A percentile compares a stretch with the other conserved stretches of the same genome.
phyloP scores from a whole-genome alignment of 2,113 vertebrate species.

The Rallus limicola region DNA sequence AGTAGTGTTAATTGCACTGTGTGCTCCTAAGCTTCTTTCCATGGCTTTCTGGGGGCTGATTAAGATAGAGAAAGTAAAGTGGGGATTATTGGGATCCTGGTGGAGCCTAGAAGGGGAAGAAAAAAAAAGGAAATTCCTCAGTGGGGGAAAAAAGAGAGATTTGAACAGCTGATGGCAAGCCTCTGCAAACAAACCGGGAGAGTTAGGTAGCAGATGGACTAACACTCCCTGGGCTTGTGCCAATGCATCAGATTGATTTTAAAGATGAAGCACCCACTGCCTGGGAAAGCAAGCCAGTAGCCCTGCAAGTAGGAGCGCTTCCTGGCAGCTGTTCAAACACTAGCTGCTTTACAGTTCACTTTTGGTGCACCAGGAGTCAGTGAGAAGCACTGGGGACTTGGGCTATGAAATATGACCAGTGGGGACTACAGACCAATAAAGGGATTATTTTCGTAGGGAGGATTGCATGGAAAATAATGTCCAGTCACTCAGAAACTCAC shows the following conservation, averaged over 20 bases:
- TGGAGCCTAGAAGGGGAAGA: background rate
- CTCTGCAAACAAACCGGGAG: slow-evolving; percentile 34
- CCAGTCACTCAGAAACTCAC: background rate
- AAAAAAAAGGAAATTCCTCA: slow-evolving; percentile 11
- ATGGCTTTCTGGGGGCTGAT: slow-evolving; percentile 35
- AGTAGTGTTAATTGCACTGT: background rate
- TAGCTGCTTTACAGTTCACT: background rate
- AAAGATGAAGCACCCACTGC: slow-evolving; percentile 63
- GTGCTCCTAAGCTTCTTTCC: slow-evolving; percentile 35
- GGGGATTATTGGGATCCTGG: slow-evolving; percentile 30
- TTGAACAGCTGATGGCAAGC: slow-evolving; percentile 59
- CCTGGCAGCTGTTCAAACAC: slow-evolving; percentile 65
- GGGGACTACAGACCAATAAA: background rate
- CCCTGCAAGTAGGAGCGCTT: slow-evolving; percentile 26
- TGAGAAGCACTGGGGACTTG: background rate
- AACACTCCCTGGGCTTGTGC: slow-evolving; percentile 49
- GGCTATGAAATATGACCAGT: slow-evolving; percentile 27
- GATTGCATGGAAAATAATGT: background rate
- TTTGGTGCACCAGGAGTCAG: background rate
- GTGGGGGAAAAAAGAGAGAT: background rate
- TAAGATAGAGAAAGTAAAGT: slow-evolving; percentile 38
- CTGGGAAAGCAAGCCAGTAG: slow-evolving; percentile 61
- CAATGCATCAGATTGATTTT: slow-evolving; percentile 64
- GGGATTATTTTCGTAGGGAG: background rate
- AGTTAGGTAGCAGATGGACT: slow-evolving; percentile 62